Evolutionary conservation across 2,113 vertebrate species (phyloP).

Genomic region (Nannospalax galili): DNA sequence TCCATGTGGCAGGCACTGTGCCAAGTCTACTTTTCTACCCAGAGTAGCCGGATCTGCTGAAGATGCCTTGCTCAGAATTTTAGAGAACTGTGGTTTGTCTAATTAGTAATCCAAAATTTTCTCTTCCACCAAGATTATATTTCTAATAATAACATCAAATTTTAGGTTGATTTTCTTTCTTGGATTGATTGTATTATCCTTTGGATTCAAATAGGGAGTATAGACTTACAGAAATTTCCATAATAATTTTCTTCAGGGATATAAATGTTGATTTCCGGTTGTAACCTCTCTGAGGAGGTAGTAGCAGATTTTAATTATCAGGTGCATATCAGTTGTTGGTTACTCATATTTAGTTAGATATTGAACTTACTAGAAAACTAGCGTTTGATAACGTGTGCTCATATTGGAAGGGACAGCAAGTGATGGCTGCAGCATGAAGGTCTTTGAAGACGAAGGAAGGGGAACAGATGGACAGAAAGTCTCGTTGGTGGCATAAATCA

Average conservation of each 20-base stretch:
- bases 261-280: slow-evolving; percentile 67
- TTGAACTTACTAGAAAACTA: slow-evolving; percentile 74
- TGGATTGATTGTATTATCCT: slow-evolving; percentile 17
- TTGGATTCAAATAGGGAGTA: slow-evolving; percentile 30
- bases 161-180: slow-evolving; percentile 53
- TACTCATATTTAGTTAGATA: slow-evolving; percentile 62
- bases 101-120: slow-evolving; percentile 30
- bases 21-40: not conserved
- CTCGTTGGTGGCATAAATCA: slow-evolving; percentile 38
- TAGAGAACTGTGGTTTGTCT: not conserved
- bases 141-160: slow-evolving; percentile 48
- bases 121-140: not conserved
- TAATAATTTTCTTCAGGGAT: slow-evolving; percentile 59
- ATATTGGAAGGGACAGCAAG: not conserved
- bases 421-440: slow-evolving; percentile 36
- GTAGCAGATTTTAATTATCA: slow-evolving; percentile 69
- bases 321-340: slow-evolving; percentile 79
- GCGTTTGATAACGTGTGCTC: slow-evolving; percentile 53
- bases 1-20: not conserved
- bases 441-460: slow-evolving; percentile 54
- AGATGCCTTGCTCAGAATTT: not conserved
- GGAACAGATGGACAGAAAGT: not conserved
- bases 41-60: not conserved
- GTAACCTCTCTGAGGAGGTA: slow-evolving; percentile 64
- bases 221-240: slow-evolving; percentile 63